Percentiles rank a stretch among this genome's conserved stretches.
Evolutionary conservation across 2,888 invertebrate genomes (phyloP).

Genomic region (Meloe dianella): DNA sequence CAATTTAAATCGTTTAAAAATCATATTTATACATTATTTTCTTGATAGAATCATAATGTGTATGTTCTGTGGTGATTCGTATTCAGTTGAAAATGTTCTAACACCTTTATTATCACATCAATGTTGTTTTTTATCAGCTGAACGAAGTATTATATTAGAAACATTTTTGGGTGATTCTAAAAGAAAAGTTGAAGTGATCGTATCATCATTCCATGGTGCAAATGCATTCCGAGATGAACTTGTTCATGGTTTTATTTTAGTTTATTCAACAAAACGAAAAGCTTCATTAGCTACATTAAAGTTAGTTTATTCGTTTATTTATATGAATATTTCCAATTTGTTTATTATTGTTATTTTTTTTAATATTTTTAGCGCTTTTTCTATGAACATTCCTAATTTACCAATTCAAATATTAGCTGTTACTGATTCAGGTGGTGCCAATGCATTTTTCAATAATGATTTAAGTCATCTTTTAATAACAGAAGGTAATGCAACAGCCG

Average conservation of each 20-base stretch:
- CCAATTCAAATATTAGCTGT: conserved; percentile 94
- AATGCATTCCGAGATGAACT: conserved; percentile 90
- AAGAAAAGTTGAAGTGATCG: conserved; percentile 84
- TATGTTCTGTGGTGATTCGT: conserved; percentile 96
- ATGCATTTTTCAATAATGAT: conserved; percentile 89
- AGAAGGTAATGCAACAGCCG: conserved; percentile 92
- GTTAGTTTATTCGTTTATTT: conserved; percentile 57
- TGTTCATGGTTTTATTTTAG: conserved; percentile 93
- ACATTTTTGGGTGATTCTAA: conserved; percentile 91
- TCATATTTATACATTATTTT: conserved; percentile 6
- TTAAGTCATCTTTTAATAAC: conserved; percentile 88
- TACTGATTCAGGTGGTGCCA: conserved; percentile 87
- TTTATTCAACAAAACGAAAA: conserved; percentile 93
- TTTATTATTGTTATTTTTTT: conserved; percentile 14
- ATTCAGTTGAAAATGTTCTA: conserved; percentile 86
- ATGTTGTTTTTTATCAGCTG: conserved; percentile 83
- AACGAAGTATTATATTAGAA: conserved; percentile 88
- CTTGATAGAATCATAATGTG: conserved; percentile 85
- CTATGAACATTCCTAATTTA: conserved; percentile 89
- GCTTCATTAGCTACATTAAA: conserved; percentile 91
- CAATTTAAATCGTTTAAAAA: conserved; percentile 7
- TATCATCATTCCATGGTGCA: conserved; percentile 94
- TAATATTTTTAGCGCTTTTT: conserved; percentile 75
- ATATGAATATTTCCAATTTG: conserved; percentile 54
- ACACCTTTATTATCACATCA: conserved; percentile 87